phyloP scores from a whole-genome alignment of 1,140 invertebrate genomes.

The Tetragnatha versicolor region DNA sequence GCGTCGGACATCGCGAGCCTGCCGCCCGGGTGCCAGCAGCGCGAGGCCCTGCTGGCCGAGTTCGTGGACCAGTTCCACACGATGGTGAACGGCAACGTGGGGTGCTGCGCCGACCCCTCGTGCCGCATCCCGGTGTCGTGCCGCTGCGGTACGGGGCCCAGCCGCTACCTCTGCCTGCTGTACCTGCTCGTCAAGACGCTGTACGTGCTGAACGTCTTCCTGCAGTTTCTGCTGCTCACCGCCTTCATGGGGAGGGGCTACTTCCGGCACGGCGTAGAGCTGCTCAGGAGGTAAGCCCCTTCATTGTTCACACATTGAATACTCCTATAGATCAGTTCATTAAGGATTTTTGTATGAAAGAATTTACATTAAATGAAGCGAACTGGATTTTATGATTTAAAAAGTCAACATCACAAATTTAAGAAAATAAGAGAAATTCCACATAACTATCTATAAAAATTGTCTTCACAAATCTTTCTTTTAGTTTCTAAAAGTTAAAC shows the following conservation, averaged over 20 bases:
- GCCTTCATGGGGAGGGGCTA: constrained; percentile 63
- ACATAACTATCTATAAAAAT: no score
- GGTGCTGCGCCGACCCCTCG: constrained; percentile 62
- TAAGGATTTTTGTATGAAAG: no score
- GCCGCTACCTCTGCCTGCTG: constrained; percentile 64
- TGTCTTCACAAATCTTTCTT: no score
- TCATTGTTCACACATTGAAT: no score
- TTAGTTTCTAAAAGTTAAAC: no score
- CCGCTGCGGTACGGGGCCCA: constrained; percentile 61
- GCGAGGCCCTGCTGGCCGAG: constrained; percentile 63
- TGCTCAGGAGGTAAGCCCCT: constrained; percentile 57
- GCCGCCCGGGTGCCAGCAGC: constrained; percentile 64
- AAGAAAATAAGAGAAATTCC: no score
- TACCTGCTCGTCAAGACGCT: constrained; percentile 65
- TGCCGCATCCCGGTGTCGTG: constrained; percentile 59
- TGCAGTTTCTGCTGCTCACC: constrained; percentile 66
- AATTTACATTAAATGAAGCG: no score
- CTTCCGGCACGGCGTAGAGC: constrained; percentile 62
- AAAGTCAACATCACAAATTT: no score
- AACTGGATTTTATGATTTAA: no score
- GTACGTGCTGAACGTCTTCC: constrained; percentile 65
- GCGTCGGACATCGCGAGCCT: constrained; percentile 62
- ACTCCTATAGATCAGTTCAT: no score
- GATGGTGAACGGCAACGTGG: constrained; percentile 62
- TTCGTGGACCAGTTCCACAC: constrained; percentile 65